Evolutionary conservation across 2,113 vertebrate species (phyloP).

Genomic region (Microtus oregoni): DNA sequence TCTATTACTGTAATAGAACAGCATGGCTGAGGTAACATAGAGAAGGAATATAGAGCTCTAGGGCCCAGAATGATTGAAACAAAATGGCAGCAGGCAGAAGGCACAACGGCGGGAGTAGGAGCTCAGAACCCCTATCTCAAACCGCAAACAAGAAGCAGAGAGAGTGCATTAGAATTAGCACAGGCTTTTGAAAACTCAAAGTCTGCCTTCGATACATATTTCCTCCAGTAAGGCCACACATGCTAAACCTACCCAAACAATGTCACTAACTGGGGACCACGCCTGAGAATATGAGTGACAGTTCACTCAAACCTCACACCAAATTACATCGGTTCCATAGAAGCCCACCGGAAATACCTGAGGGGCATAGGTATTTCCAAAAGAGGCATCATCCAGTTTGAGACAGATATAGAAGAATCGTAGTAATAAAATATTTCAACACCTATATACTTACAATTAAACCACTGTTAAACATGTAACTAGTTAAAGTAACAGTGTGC

Average conservation of each 20-base stretch:
- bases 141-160: not conserved
- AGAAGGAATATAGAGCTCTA: not conserved
- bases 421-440: conserved; percentile 17
- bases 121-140: not conserved
- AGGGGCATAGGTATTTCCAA: not conserved
- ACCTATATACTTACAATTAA: not conserved
- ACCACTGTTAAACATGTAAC: not conserved
- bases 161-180: not conserved
- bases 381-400: not conserved
- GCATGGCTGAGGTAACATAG: not conserved
- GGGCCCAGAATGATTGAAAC: not conserved
- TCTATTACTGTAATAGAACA: not conserved
- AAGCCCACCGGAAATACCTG: not conserved
- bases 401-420: not conserved
- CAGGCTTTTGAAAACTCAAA: not conserved
- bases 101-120: not conserved
- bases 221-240: not conserved
- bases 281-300: not conserved
- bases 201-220: not conserved
- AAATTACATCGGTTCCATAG: not conserved
- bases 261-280: not conserved
- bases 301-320: not conserved
- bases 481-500: not conserved
- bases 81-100: no score
- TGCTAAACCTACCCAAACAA: not conserved